Conservation (phyloP, 2,888 invertebrate species). For the Argyresthia albistria region DNA sequence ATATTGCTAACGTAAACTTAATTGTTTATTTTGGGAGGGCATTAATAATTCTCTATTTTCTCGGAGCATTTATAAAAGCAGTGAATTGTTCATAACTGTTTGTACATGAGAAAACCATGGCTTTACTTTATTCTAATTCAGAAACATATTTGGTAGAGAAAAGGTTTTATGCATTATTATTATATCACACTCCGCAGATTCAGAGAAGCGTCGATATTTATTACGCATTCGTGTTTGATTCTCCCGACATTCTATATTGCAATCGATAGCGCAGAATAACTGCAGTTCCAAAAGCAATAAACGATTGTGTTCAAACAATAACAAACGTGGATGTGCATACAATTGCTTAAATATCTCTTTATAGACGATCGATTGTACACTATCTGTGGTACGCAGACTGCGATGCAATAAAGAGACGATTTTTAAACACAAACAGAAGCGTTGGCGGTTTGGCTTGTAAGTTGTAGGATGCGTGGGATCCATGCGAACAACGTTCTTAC, state of each 20-base stretch:
- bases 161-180: no score
- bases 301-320: constrained; percentile 19
- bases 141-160: no score
- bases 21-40: neutral
- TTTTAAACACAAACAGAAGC: no score
- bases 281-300: constrained; percentile 23
- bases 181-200: no score
- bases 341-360: constrained; percentile 43
- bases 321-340: constrained; percentile 33
- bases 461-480: no score
- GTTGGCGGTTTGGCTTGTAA: no score
- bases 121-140: no score
- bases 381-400: constrained; percentile 34
- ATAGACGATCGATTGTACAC: constrained; percentile 45
- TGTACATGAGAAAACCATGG: no score
- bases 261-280: constrained; percentile 10
- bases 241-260: neutral
- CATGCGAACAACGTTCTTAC: no score
- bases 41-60: no score
- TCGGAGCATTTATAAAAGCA: no score
- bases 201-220: neutral
- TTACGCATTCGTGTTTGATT: neutral
- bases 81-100: no score
- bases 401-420: constrained; percentile 30
- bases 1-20: constrained; percentile 8